Conservation (phyloP, 2,797 vertebrate species). For the Scomberomorus guttatus region DNA sequence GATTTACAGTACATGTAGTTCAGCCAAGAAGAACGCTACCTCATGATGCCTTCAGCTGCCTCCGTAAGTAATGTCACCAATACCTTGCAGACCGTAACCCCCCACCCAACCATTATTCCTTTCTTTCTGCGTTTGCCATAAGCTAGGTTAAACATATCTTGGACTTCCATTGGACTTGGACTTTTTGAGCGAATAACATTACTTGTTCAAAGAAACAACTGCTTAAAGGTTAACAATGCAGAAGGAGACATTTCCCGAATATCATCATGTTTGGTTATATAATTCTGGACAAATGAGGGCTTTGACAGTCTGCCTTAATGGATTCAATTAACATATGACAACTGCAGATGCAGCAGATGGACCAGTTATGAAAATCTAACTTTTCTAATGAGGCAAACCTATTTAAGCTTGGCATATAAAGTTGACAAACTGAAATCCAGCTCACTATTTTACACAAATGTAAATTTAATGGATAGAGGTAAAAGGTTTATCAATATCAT, state of each 20-base stretch:
- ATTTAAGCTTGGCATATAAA: background rate
- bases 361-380: background rate
- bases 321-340: slow-evolving; percentile 12
- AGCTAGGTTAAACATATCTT: background rate
- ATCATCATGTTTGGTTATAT: slow-evolving; percentile 8
- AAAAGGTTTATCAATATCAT: background rate
- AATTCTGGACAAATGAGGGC: slow-evolving; percentile 1
- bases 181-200: background rate
- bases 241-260: slow-evolving; percentile 12
- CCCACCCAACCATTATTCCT: background rate
- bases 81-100: background rate
- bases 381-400: slow-evolving; percentile 1
- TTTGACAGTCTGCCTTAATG: slow-evolving; percentile 12
- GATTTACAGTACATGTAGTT: background rate
- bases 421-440: background rate
- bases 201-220: background rate
- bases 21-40: background rate
- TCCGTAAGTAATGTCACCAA: background rate
- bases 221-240: background rate
- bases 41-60: background rate
- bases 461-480: background rate
- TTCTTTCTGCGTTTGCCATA: background rate
- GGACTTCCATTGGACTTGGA: too few relatives aligned
- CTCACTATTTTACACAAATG: background rate
- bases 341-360: slow-evolving; percentile 19